Base-by-base conservation (phyloP, 2,797 vertebrate genomes). In the Sciaenops ocellatus region DNA sequence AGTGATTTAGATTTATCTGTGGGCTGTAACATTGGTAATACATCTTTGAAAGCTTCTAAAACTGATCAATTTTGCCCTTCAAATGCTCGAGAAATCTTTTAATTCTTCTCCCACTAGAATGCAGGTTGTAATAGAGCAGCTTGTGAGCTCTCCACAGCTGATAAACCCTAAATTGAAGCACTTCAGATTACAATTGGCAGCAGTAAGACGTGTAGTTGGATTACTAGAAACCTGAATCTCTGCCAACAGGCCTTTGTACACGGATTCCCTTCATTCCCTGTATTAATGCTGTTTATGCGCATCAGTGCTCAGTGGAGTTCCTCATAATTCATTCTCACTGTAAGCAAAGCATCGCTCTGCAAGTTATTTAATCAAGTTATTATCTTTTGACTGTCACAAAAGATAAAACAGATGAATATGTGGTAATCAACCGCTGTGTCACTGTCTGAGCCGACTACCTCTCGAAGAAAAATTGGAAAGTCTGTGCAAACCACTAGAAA, bases 311-410 rank as follows among this genome's bases (percentile, higher is more conserved):
- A 74, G 51, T 46, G 30, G 67, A 75, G 44, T 73, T 68, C 78
- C 48, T 44, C 13, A 63, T 78, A 20, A 69, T 30, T 83, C 10
- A 69, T 62, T 55, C 8, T 20, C 8, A 5, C 26, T 34, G 17
- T 20, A 13, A 47, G 38, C 34, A 7, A 66, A 63, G 34, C 2
- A 1, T 17, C 26, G 59, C 59, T 54, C n/a, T 68, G 6, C 71
- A 20, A 72, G 5, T 69, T 80, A 59, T 69, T 62, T 26, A 48
- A 72, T 74, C 10, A 44, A n/a, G n/a, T n/a, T n/a, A n/a, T n/a
- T n/a, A n/a, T n/a, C n/a, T n/a, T n/a, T n/a, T n/a, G 55, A 78
- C 22, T 78, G 48, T 13, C 60, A 46, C 46, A 64, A 72, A 75
- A 78, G 52, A 77, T 54, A 42, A 60, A 77, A 44, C 67, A 51